Percentiles rank a stretch among this genome's conserved stretches.
phyloP scores from a whole-genome alignment of 2,888 invertebrate genomes.

The Apotomis betuletana region DNA sequence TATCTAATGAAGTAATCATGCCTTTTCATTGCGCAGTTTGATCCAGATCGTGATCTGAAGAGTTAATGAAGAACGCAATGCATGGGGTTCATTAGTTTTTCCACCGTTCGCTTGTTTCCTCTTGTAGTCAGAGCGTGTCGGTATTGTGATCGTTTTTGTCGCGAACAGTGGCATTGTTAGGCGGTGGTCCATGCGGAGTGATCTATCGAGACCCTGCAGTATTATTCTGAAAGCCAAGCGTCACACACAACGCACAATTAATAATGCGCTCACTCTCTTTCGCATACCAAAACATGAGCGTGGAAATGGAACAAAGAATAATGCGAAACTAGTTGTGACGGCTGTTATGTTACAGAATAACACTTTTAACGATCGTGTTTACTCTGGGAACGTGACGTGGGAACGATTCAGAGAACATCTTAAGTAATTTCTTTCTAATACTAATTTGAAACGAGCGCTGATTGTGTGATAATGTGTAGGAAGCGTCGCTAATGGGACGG shows the following conservation, averaged over 20 bases:
- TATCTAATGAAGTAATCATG: conserved; percentile 22
- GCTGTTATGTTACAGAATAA: conserved; percentile 25
- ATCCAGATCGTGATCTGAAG: conserved; percentile 41
- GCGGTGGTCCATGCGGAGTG: conserved; percentile 48
- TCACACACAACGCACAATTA: not conserved
- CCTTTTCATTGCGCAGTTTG: conserved; percentile 14
- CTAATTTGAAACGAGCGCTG: conserved; percentile 28
- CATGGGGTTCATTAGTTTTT: conserved; percentile 47
- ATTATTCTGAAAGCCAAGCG: conserved; percentile 14
- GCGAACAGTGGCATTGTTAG: conserved; percentile 54
- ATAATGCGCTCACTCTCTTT: not conserved
- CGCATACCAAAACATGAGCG: not conserved
- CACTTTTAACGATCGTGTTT: conserved; percentile 38
- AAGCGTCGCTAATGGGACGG: conserved; percentile 12
- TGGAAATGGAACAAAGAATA: conserved; percentile 7
- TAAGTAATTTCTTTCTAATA: conserved; percentile 37
- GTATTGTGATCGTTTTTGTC: conserved; percentile 66
- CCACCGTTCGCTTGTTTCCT: conserved; percentile 63
- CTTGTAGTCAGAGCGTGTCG: conserved; percentile 58
- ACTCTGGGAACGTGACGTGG: conserved; percentile 39
- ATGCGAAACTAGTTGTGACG: not conserved
- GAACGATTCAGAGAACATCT: conserved; percentile 39
- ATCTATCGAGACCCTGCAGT: conserved; percentile 42
- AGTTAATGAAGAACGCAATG: conserved; percentile 23
- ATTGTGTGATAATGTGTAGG: conserved; percentile 38